Evolutionary conservation across 2,888 invertebrate genomes (phyloP).

Genomic region (Trimorus sp.): DNA sequence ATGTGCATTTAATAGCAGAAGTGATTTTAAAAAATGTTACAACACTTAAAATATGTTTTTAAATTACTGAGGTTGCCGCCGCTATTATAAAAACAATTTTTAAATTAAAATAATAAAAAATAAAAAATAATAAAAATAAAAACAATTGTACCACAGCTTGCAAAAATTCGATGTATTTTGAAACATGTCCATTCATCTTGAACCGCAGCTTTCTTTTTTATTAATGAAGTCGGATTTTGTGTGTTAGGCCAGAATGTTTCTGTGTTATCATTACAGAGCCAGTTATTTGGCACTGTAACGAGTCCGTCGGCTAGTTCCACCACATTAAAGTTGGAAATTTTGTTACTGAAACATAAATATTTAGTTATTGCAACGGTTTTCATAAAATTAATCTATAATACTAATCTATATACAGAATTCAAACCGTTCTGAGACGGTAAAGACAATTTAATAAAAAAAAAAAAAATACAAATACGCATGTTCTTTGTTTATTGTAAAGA

Average conservation of each 20-base stretch:
- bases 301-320: conserved; percentile 15
- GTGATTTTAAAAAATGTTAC: not conserved
- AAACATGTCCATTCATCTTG: conserved; percentile 11
- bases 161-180: conserved; percentile 11
- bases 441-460: too few species aligned
- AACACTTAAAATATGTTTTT: too few species aligned
- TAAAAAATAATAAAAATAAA: conserved; percentile 1
- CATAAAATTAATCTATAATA: too few species aligned
- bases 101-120: too few species aligned
- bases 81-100: too few species aligned
- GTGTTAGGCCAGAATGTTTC: conserved; percentile 26
- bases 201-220: conserved; percentile 26
- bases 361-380: too few species aligned
- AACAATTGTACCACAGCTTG: conserved; percentile 15
- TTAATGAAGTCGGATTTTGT: conserved; percentile 9
- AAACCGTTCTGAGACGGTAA: too few species aligned
- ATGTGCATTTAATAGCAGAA: not conserved
- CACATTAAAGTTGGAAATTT: conserved; percentile 7
- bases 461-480: too few species aligned
- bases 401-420: too few species aligned
- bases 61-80: too few species aligned
- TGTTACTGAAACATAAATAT: not conserved
- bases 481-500: too few species aligned
- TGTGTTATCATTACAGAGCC: conserved; percentile 14
- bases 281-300: conserved; percentile 19